phyloP scores from a whole-genome alignment of 2,113 vertebrate species.

The Aspidoscelis tigris region DNA sequence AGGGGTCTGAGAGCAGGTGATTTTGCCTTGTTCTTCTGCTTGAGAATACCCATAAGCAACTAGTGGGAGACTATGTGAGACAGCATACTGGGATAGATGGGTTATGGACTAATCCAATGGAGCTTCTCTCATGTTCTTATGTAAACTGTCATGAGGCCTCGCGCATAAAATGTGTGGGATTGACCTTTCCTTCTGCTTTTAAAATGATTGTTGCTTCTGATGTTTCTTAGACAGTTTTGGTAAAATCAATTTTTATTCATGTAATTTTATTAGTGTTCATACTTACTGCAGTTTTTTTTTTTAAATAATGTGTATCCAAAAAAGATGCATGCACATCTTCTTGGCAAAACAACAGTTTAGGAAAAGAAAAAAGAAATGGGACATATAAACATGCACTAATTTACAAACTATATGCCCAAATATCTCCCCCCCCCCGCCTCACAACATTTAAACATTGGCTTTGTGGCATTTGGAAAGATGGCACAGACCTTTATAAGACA shows the following conservation, averaged over 20 bases:
- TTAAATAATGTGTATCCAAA: too few species aligned
- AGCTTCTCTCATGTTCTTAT: too few species aligned
- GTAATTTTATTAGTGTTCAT: constrained; percentile 1
- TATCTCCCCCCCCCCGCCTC: background rate
- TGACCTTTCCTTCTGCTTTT: too few species aligned
- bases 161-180: too few species aligned
- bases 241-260: background rate
- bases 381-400: background rate
- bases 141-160: too few species aligned
- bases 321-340: too few species aligned
- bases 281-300: background rate
- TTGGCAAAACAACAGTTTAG: background rate
- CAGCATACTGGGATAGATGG: too few species aligned
- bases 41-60: too few species aligned
- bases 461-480: constrained; percentile 19
- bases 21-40: too few species aligned
- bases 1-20: too few species aligned
- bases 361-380: background rate
- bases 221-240: background rate
- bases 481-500: background rate
- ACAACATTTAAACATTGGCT: background rate
- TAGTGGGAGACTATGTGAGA: too few species aligned
- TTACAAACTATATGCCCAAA: background rate
- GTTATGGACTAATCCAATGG: too few species aligned
- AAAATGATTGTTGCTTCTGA: background rate